phyloP scores from a whole-genome alignment of 2,113 vertebrate genomes.

The Gopherus evgoodei region DNA sequence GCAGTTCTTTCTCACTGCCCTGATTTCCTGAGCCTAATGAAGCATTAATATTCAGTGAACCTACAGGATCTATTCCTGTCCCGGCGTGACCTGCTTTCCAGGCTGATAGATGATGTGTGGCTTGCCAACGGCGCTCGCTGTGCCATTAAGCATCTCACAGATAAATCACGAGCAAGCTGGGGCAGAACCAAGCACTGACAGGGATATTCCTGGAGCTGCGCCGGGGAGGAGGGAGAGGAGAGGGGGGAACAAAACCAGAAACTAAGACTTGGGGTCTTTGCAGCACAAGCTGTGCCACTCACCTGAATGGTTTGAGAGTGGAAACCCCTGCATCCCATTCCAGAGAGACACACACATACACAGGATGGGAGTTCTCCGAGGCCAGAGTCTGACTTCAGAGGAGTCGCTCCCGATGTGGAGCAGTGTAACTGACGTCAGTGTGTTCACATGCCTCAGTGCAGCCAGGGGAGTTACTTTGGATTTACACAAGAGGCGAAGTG shows the following conservation, averaged over 20 bases:
- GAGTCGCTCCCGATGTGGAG: neutral
- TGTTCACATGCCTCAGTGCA: neutral
- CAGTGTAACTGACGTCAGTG: neutral
- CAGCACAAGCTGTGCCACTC: neutral
- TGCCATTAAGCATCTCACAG: neutral
- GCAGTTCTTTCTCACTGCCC: neutral
- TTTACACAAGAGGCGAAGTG: neutral
- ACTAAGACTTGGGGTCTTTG: rapidly evolving
- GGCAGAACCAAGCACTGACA: neutral
- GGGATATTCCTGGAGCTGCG: neutral
- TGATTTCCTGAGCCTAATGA: constrained; percentile 68
- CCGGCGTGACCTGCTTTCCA: constrained; percentile 70
- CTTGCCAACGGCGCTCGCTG: neutral
- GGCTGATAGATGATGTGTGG: constrained; percentile 54
- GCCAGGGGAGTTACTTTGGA: neutral
- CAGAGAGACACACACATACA: neutral
- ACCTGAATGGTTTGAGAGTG: neutral
- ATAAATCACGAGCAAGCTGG: constrained; percentile 17
- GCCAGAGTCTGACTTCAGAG: neutral
- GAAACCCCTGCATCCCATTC: neutral
- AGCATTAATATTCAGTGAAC: constrained; percentile 73
- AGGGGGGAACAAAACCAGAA: neutral
- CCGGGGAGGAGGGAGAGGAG: rapidly evolving
- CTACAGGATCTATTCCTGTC: constrained; percentile 73
- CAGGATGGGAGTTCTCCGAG: neutral